phyloP scores from a whole-genome alignment of 2,888 invertebrate genomes.

The Hyalella azteca region DNA sequence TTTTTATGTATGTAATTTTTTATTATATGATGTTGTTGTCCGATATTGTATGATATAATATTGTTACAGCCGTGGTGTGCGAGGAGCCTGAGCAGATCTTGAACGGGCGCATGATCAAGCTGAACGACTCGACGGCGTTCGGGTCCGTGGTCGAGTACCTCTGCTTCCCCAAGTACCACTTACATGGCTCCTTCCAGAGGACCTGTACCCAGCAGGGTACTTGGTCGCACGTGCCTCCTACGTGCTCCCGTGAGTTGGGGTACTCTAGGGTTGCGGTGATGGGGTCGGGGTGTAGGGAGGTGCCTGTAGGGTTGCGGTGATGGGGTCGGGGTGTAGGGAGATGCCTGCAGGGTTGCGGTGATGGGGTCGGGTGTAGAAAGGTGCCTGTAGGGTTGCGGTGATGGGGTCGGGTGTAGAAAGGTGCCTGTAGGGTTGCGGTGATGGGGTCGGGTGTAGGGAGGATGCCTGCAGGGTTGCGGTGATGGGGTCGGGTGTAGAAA shows the following conservation, averaged over 20 bases:
- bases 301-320: not conserved
- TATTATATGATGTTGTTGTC: too few species aligned
- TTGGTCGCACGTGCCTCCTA: constrained; percentile 84
- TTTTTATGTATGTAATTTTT: too few species aligned
- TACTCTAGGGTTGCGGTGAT: not conserved
- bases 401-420: too few species aligned
- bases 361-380: too few species aligned
- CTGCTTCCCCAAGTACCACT: constrained; percentile 82
- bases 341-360: too few species aligned
- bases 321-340: not conserved
- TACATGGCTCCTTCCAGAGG: constrained; percentile 62
- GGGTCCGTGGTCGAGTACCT: constrained; percentile 88
- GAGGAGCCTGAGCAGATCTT: constrained; percentile 78
- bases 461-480: too few species aligned
- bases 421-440: too few species aligned
- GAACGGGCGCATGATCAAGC: constrained; percentile 83
- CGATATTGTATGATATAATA: too few species aligned
- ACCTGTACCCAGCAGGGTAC: constrained; percentile 80
- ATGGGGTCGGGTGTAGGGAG: too few species aligned
- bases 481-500: too few species aligned
- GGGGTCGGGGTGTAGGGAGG: not conserved
- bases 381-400: too few species aligned
- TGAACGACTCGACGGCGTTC: constrained; percentile 82
- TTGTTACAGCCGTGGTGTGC: constrained; percentile 83
- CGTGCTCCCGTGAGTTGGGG: constrained; percentile 76